Percentiles rank a stretch among this genome's conserved stretches.
These are phyloP conservation scores for Amphiprion clarkii DNA, from an alignment of 2,797 vertebrate species.

Conservation along the genomic window DNA sequence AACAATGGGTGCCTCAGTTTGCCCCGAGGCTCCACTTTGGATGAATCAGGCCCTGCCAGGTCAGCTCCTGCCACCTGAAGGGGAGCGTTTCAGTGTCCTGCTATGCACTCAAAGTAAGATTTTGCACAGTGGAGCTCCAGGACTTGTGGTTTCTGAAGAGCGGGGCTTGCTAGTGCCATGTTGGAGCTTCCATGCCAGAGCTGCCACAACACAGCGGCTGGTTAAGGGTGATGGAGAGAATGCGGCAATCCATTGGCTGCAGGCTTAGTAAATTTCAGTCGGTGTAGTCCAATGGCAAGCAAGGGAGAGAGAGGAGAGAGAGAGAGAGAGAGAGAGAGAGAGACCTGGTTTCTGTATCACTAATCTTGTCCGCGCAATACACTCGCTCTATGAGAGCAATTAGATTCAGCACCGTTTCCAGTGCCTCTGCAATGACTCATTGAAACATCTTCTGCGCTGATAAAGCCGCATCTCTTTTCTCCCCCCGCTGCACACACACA, in stretches of 20 bases:
- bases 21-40: background rate
- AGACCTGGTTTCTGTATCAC: slow-evolving; percentile 82
- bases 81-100: too few species aligned
- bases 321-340: slow-evolving; percentile 55
- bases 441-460: slow-evolving; percentile 73
- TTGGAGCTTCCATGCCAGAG: slow-evolving; percentile 22
- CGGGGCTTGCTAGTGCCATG: slow-evolving; percentile 17
- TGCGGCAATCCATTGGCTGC: slow-evolving; percentile 92
- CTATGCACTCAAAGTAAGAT: too few species aligned
- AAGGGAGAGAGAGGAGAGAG: slow-evolving; percentile 55
- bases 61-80: background rate
- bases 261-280: slow-evolving; percentile 91
- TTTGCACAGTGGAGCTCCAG: background rate
- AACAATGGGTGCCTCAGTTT: too few species aligned
- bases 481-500: too few species aligned
- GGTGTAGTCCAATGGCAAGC: slow-evolving; percentile 90
- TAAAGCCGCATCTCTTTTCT: slow-evolving; percentile 65
- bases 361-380: slow-evolving; percentile 84
- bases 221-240: slow-evolving; percentile 88
- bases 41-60: background rate
- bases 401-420: slow-evolving; percentile 83
- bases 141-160: background rate
- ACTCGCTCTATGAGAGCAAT: slow-evolving; percentile 85
- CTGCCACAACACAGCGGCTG: slow-evolving; percentile 71
- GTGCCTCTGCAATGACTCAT: slow-evolving; percentile 80